phyloP scores from a whole-genome alignment of 2,888 invertebrate genomes.

The Aporophyla lueneburgensis region DNA sequence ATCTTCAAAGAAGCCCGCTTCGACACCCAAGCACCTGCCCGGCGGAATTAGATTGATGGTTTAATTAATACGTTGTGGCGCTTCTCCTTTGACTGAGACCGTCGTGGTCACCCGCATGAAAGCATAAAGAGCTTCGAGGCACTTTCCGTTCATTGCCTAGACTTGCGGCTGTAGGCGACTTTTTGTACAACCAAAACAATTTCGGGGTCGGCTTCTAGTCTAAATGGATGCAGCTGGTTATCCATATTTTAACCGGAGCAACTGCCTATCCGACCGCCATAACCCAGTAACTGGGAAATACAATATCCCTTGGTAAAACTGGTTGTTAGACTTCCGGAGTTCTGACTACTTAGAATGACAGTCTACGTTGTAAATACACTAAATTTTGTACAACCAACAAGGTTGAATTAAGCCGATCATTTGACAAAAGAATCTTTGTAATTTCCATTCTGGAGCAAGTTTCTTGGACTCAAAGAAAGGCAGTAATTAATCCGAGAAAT shows the following conservation, averaged over 20 bases:
- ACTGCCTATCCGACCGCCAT: too few relatives aligned
- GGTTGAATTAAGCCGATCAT: slow-evolving; percentile 34
- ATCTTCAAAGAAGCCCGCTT: slow-evolving; percentile 52
- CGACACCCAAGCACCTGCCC: slow-evolving; percentile 32
- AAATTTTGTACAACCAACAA: slow-evolving; percentile 28
- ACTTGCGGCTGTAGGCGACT: slow-evolving; percentile 1
- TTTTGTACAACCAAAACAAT: slow-evolving; percentile 22
- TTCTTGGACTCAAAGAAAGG: slow-evolving; percentile 56
- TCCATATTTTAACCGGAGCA: too few relatives aligned
- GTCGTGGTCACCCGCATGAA: slow-evolving; percentile 55
- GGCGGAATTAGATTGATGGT: slow-evolving; percentile 52
- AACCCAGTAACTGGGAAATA: too few relatives aligned
- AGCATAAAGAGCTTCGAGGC: slow-evolving; percentile 45
- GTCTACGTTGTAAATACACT: too few relatives aligned
- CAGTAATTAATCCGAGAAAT: slow-evolving; percentile 61
- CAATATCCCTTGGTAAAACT: too few relatives aligned
- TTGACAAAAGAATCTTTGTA: slow-evolving; percentile 37
- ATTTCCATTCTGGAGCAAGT: slow-evolving; percentile 48
- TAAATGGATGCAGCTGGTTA: too few relatives aligned
- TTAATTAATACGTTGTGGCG: slow-evolving; percentile 56
- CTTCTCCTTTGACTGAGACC: slow-evolving; percentile 47
- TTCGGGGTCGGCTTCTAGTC: too few relatives aligned
- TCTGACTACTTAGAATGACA: too few relatives aligned
- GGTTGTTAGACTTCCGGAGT: too few relatives aligned
- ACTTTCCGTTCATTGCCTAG: slow-evolving; percentile 10